phyloP scores from a whole-genome alignment of 2,888 invertebrate genomes.

The Lymantria monacha region DNA sequence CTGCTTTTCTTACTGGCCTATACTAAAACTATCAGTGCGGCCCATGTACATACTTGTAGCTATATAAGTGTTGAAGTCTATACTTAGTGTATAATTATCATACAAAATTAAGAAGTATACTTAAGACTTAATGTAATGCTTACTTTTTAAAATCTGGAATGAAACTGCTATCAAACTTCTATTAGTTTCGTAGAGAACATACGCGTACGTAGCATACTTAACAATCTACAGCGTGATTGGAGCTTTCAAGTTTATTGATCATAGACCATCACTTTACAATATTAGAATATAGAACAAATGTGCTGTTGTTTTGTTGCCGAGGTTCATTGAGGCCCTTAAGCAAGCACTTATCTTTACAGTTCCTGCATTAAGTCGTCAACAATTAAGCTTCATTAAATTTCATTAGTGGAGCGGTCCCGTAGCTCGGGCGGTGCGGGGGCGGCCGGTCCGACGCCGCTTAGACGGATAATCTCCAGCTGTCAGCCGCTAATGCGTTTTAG shows the following conservation, averaged over 20 bases:
- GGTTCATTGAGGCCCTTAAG: slow-evolving; percentile 52
- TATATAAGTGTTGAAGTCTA: too few species aligned
- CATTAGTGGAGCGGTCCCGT: slow-evolving; percentile 71
- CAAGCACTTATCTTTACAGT: slow-evolving; percentile 72
- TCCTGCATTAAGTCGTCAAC: slow-evolving; percentile 79
- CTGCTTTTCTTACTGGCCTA: background rate
- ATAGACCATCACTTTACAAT: slow-evolving; percentile 7
- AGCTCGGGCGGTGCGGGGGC: slow-evolving; percentile 47
- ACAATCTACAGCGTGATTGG: too few species aligned
- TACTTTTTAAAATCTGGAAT: too few species aligned
- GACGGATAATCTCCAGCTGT: slow-evolving; percentile 82
- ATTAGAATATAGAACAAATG: slow-evolving; percentile 14
- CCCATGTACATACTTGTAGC: too few species aligned
- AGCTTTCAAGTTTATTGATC: background rate
- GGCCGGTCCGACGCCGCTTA: slow-evolving; percentile 68
- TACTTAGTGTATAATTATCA: too few species aligned
- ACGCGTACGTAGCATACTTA: too few species aligned
- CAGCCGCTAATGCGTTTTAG: slow-evolving; percentile 82
- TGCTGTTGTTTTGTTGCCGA: slow-evolving; percentile 59
- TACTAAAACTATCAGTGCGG: background rate
- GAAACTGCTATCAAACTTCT: too few species aligned
- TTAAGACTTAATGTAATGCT: too few species aligned
- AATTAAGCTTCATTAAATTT: slow-evolving; percentile 81
- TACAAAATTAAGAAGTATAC: too few species aligned
- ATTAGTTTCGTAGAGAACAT: too few species aligned